Percentiles rank a stretch among this genome's conserved stretches.
Evolutionary conservation across 2,797 vertebrate species (phyloP).

Genomic region (Halcyon smyrnensis): DNA sequence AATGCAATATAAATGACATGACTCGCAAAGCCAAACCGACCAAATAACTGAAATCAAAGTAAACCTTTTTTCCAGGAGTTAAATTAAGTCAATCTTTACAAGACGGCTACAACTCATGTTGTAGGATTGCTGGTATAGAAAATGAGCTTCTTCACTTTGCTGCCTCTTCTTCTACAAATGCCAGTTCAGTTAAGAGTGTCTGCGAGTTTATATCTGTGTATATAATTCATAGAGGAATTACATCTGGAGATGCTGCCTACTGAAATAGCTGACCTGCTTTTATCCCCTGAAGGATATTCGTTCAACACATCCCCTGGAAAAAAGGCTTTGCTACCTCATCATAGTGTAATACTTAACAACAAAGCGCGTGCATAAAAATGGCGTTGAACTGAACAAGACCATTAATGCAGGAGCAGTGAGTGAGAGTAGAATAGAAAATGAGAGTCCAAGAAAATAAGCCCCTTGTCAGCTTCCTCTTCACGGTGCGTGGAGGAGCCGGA

Average conservation of each 20-base stretch:
- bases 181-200: not conserved
- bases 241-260: slow-evolving; percentile 28
- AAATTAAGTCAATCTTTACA: not conserved
- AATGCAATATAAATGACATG: not conserved
- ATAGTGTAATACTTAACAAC: not conserved
- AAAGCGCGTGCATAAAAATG: not conserved
- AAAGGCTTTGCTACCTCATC: not conserved
- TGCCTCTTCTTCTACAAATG: slow-evolving; percentile 12
- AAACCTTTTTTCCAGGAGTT: not conserved
- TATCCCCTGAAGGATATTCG: not conserved
- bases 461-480: not conserved
- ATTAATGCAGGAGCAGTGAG: not conserved
- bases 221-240: slow-evolving; percentile 54
- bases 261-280: slow-evolving; percentile 63
- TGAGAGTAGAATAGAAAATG: not conserved
- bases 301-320: not conserved
- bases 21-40: not conserved
- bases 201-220: not conserved
- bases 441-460: not conserved
- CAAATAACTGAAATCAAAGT: not conserved
- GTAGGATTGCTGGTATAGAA: not conserved
- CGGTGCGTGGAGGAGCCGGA: accelerated
- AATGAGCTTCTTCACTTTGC: not conserved
- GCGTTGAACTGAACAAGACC: not conserved
- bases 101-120: not conserved